Base-by-base conservation (phyloP, 2,888 invertebrate species). In the Lasioglossum malachurum region DNA sequence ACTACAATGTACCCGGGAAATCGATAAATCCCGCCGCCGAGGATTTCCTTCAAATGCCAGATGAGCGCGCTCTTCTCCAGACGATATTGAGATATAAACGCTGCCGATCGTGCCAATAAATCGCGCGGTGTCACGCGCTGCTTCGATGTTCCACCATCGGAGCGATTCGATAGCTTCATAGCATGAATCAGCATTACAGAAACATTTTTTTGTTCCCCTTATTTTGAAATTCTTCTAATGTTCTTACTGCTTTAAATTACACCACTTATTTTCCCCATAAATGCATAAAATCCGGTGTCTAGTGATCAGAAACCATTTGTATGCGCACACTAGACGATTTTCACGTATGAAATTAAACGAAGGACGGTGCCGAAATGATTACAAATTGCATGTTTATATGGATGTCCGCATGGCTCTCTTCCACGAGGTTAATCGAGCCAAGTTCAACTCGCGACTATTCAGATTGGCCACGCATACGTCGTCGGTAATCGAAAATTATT, bases 401-500 rank as follows among this genome's bases (percentile, higher is more conserved):
- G n/a, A 14, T 27, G 78, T 41, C 23, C 12, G 44, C 14, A 16
- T 1, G 14, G 35, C 1, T 69, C 12, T 46, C 60, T 46, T 64
- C 49, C 87, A 78, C 19, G 71, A 46, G 85, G 89, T 90, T 84
- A 89, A 90, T 86, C 72, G 86, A 76, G 86, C 80, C 86, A 90
- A 90, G 84, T 90, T 90, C 83, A 83, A 46, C 38, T 82, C 49
- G 82, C 44, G 53, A 75, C 73, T 60, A 49, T 75, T 38, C 78
- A 38, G 60, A 64, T 64, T 31, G 64, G 64, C 64, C 64, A 41
- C 53, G 67, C 60, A 38, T 49, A 23, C 71, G 69, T 81, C 71
- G 71, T 41, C 67, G 64, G 72, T 84, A 89, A 90, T 90, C 72
- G 78, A 88, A 86, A 87, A 85, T 86, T 89, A 89, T 89, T 83